Evolutionary conservation across 2,113 vertebrate species (phyloP).

Genomic region (Morphnarchus princeps): DNA sequence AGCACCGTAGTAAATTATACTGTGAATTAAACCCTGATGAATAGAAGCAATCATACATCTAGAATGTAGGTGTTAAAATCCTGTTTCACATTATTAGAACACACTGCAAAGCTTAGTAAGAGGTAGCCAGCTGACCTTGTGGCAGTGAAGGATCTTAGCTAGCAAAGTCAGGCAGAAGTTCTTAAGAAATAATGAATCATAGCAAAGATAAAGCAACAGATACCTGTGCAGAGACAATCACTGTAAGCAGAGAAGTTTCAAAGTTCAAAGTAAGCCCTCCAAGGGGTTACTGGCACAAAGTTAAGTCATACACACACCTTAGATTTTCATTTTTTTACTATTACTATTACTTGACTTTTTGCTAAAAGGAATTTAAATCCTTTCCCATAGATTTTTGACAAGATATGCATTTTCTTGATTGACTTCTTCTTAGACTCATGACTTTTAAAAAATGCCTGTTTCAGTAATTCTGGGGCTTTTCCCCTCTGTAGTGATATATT

Average conservation of each 20-base stretch:
- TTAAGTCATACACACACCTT: neutral
- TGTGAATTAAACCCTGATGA: neutral
- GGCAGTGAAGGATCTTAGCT: neutral
- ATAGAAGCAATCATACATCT: conserved; percentile 26
- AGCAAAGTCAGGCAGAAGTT: neutral
- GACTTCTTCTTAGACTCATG: neutral
- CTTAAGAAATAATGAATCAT: neutral
- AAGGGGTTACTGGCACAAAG: neutral
- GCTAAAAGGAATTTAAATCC: neutral
- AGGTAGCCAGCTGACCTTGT: neutral
- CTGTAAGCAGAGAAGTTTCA: neutral
- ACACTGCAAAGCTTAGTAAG: neutral
- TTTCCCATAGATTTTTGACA: neutral
- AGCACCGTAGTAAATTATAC: neutral
- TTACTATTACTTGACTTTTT: neutral
- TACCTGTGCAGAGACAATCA: neutral
- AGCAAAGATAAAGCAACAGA: neutral
- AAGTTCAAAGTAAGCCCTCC: neutral
- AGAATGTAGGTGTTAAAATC: conserved; percentile 7
- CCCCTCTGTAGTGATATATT: neutral
- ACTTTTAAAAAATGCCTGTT: neutral
- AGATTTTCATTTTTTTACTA: neutral
- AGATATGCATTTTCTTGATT: neutral
- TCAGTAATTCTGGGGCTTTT: neutral
- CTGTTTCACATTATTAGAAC: neutral